Base-by-base conservation (phyloP, 2,797 vertebrate genomes). In the Siniperca obscura region DNA sequence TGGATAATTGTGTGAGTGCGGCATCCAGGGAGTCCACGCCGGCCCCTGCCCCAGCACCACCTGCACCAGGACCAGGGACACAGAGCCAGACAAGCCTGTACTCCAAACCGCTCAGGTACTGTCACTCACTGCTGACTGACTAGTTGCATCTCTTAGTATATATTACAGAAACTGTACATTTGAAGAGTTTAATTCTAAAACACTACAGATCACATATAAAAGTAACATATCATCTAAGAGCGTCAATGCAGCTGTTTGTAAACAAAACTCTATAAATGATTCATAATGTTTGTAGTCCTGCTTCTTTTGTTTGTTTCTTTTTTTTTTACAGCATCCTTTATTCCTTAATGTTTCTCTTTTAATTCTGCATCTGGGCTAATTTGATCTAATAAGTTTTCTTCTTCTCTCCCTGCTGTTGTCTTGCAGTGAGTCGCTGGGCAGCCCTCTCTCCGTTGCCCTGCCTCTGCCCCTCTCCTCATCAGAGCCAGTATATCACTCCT, bases 41-140 rank as follows among this genome's bases (percentile, higher is more conserved):
- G 0, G 94, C 95, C 76, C 70, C 93, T 0, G 86, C 93, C 52
- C 56, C 90, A 1, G 93, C 94, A 72, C 73, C 88, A 48, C 62
- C 91, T 11, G 92, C 95, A 79, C 67, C 92, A 2, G 91, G 95
- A 74, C 84, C 91, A 13, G 95, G 95, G 83, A 67, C 90, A 66
- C 94, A 94, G 88, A 93, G 86, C 84, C 97, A 95, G 91, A 96
- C 95, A 82, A 97, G 93, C 89, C 94, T 98, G 86, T 99, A 98
- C 94, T 97, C 97, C 30, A 98, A 98, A 93, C 95, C 97, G 61
- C 92, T 97, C 91, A 97, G 97, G 98, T 97, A 93, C 42, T 80
- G 5, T 62, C 21, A 10, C n/a, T 62, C 21, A 8, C n/a, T 59
- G 53, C 16, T 48, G 11, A 52, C 50, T 48, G 30, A 70, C 5